These are phyloP conservation scores for Misgurnus anguillicaudatus DNA, from an alignment of 2,113 vertebrate genomes.

Conservation along the genomic window DNA sequence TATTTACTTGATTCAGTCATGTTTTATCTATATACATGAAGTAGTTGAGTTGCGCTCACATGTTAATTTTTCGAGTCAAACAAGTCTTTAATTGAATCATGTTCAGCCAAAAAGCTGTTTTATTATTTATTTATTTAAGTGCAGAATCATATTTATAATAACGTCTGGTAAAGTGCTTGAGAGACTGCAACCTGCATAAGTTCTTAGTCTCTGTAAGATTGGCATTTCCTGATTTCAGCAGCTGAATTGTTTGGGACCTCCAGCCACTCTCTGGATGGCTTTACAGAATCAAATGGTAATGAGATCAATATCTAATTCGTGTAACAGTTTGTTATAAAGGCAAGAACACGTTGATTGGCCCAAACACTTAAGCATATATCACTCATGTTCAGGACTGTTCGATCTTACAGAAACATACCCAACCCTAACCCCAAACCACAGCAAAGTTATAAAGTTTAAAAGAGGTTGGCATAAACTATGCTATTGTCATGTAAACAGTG, in stretches of 20 bases:
- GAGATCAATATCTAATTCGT: slow-evolving; percentile 4
- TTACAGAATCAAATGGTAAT: neutral
- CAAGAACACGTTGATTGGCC: neutral
- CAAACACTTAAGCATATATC: neutral
- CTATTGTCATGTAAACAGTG: too few relatives aligned
- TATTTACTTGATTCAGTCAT: too few relatives aligned
- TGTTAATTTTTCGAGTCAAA: too few relatives aligned
- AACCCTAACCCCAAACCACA: too few relatives aligned
- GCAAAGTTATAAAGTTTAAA: too few relatives aligned
- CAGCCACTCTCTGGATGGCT: neutral
- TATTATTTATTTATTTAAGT: neutral
- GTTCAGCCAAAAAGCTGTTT: too few relatives aligned
- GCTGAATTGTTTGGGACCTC: slow-evolving; percentile 52
- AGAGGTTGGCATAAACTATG: too few relatives aligned
- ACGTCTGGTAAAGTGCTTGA: slow-evolving; percentile 53
- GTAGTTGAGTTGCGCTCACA: too few relatives aligned
- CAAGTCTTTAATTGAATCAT: too few relatives aligned
- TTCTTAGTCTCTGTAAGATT: slow-evolving; percentile 48
- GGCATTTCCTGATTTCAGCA: slow-evolving; percentile 51
- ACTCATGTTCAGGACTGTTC: neutral
- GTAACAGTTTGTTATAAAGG: neutral
- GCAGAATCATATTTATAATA: slow-evolving; percentile 11
- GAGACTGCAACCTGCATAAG: slow-evolving; percentile 49
- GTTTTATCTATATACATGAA: too few relatives aligned
- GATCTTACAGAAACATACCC: too few relatives aligned